Evolutionary conservation across 2,797 vertebrate species (phyloP), one percentile per base, ranked within the genome.

Genomic region (Pangasius djambal): DNA sequence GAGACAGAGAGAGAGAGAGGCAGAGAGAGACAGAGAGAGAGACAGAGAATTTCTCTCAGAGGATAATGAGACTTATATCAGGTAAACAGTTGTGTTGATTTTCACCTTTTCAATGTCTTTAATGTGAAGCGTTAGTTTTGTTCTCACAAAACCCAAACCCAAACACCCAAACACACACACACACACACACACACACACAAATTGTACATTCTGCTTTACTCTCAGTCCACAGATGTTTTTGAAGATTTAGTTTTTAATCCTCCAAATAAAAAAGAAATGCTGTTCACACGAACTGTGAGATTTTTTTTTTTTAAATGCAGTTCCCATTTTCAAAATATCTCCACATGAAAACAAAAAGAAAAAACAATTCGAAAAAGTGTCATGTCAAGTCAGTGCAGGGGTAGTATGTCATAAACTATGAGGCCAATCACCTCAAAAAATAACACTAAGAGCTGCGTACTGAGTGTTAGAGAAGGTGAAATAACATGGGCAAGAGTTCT

Each of bases 1-100:
- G n/a, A 55, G 89, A 89, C 92, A 92, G 91, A 88, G 63, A 85
- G 55, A 50, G 63, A 86, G 63, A 81, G 85, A 88, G 48, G n/a
- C n/a, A 69, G 20, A 34, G 44, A 44, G 44, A 44, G 44, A 7
- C 4, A 44, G 44, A 44, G 0, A 44, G 44, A 44, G 0, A 44
- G 44, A 44, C 44, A 88, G 40, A 69, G 20, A 44, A 4, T 61
- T 40, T 79, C 50, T 59, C 22, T 59, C 9, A 57, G 18, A 59
- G 18, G 10, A 81, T 57, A 82, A 61, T 15, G 34, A 78, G 44
- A n/a, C 4, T 74, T 74, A 25, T 44, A 44, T 74, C 18, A 72
- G 18, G 31, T 70, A 7, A 70, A 37, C 67, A 74, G 15, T 50
- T 77, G 74, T 52, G 13, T 55, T 79, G n/a, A 55, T n/a, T 31